phyloP scores from a whole-genome alignment of 2,113 vertebrate genomes.

The Axis porcinus region DNA sequence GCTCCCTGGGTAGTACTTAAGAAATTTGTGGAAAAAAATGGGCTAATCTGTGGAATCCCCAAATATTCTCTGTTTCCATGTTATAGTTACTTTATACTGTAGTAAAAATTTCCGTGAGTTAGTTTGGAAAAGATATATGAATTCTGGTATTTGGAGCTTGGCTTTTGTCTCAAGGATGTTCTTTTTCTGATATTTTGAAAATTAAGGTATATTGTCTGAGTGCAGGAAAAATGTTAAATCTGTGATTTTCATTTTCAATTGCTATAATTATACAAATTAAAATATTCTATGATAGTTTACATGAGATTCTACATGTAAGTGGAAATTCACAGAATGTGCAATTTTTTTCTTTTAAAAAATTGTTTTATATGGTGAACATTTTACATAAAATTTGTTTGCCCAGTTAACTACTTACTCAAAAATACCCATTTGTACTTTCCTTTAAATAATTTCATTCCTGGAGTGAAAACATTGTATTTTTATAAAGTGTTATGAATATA shows the following conservation, averaged over 20 bases:
- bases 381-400: slow-evolving; percentile 18
- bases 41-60: background rate
- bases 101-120: background rate
- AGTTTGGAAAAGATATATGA: background rate
- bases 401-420: background rate
- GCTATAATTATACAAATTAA: slow-evolving; percentile 23
- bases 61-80: background rate
- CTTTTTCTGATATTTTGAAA: slow-evolving; percentile 34
- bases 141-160: background rate
- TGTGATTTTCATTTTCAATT: slow-evolving; percentile 3
- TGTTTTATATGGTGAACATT: slow-evolving; percentile 30
- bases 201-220: background rate
- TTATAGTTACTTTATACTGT: slow-evolving; percentile 7
- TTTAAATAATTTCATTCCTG: slow-evolving; percentile 30
- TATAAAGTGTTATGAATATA: background rate
- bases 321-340: background rate
- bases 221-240: slow-evolving; percentile 12
- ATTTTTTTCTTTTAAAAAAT: slow-evolving; percentile 1
- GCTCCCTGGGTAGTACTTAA: background rate
- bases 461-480: slow-evolving; percentile 12
- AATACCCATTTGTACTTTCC: background rate
- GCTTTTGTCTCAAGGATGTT: background rate
- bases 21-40: background rate
- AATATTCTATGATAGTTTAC: background rate
- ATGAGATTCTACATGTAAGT: slow-evolving; percentile 30